phyloP scores from a whole-genome alignment of 2,113 vertebrate species.

The Phrynocephalus versicolor region DNA sequence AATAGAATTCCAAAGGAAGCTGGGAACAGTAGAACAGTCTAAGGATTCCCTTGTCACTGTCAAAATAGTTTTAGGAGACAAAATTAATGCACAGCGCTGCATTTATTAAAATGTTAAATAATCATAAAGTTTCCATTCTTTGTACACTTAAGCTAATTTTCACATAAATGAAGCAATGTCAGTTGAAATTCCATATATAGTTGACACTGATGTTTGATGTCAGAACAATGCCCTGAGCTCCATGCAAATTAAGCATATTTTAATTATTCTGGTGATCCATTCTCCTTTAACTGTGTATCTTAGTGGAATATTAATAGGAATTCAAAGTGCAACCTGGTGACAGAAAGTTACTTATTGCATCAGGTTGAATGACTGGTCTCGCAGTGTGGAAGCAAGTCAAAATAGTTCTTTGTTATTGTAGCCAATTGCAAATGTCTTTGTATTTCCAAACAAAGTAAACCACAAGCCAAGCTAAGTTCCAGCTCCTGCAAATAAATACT shows the following conservation, averaged over 20 bases:
- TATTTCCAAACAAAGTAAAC: constrained; percentile 17
- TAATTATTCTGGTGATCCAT: constrained; percentile 82
- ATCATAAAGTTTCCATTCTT: constrained; percentile 93
- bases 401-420: constrained; percentile 16
- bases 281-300: constrained; percentile 63
- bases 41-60: constrained; percentile 73
- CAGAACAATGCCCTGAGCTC: constrained; percentile 83
- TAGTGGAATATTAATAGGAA: constrained; percentile 68
- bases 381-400: constrained; percentile 29
- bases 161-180: constrained; percentile 87
- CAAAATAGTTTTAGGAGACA: constrained; percentile 82
- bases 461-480: not conserved
- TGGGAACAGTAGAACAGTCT: constrained; percentile 42
- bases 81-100: constrained; percentile 88
- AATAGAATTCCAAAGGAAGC: constrained; percentile 46
- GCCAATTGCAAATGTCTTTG: constrained; percentile 44
- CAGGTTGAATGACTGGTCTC: constrained; percentile 17
- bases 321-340: constrained; percentile 64
- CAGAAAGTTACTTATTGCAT: constrained; percentile 41
- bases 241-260: constrained; percentile 81
- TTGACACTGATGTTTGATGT: constrained; percentile 88
- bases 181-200: constrained; percentile 79
- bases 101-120: constrained; percentile 89
- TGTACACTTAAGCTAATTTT: constrained; percentile 90
- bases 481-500: not conserved